Percentiles rank a stretch among this genome's conserved stretches.
Conservation (phyloP, 2,888 invertebrate species). For the Erannis defoliaria region DNA sequence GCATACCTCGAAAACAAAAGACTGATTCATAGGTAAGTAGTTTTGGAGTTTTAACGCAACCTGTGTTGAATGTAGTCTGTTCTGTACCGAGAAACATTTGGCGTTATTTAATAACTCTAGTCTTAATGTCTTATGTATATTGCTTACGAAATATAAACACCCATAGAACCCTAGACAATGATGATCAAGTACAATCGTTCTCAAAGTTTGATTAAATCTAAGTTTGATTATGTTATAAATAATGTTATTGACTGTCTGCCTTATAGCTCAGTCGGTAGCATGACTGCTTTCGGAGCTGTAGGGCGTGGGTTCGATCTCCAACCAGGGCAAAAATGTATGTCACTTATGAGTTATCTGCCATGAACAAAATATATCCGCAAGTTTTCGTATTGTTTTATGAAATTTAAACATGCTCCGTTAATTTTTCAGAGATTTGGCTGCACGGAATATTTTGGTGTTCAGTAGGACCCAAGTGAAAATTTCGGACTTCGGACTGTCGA, state of each 20-base stretch:
- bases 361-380: background rate
- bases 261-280: too few species aligned
- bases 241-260: too few species aligned
- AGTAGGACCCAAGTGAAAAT: constrained; percentile 98
- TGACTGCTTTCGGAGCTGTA: too few species aligned
- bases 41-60: background rate
- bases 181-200: too few species aligned
- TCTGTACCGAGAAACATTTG: background rate
- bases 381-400: background rate
- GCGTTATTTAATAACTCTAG: too few species aligned
- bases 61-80: background rate
- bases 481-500: constrained; percentile 98
- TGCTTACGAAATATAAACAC: background rate
- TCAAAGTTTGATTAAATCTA: background rate
- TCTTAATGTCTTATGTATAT: too few species aligned
- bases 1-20: constrained; percentile 98
- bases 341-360: too few species aligned
- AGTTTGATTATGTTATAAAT: too few species aligned
- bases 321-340: too few species aligned
- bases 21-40: constrained; percentile 94
- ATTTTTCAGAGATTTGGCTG: constrained; percentile 95
- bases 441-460: constrained; percentile 98
- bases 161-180: too few species aligned
- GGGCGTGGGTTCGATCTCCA: too few species aligned
- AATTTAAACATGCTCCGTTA: background rate